A percentile compares a stretch with the other conserved stretches of the same genome.
phyloP scores from a whole-genome alignment of 2,797 vertebrate genomes.

The Gobionotothen gibberifrons region DNA sequence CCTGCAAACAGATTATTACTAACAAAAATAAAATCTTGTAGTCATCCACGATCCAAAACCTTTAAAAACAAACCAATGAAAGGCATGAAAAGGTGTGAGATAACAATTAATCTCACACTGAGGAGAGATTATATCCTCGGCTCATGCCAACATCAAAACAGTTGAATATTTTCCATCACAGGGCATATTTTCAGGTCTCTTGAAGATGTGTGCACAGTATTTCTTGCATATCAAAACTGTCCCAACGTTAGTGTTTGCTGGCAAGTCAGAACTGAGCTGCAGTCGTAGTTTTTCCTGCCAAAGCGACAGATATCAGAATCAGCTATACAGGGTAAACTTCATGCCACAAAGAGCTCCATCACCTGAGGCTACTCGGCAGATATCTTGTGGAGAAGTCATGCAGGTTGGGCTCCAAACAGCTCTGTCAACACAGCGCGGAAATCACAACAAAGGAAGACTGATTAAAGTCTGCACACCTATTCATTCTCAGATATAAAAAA shows the following conservation, averaged over 20 bases:
- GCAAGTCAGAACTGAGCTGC: conserved; percentile 58
- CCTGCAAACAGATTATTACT: conserved; percentile 47
- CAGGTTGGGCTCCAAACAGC: conserved; percentile 53
- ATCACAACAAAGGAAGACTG: conserved; percentile 69
- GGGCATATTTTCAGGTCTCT: conserved; percentile 60
- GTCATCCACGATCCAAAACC: conserved; percentile 10
- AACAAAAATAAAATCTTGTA: conserved; percentile 33
- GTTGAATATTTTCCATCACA: neutral
- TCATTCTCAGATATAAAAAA: conserved; percentile 67
- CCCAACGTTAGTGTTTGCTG: conserved; percentile 7
- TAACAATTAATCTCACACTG: conserved; percentile 25
- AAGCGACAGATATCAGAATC: conserved; percentile 44
- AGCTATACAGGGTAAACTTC: conserved; percentile 54
- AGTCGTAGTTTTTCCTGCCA: conserved; percentile 27
- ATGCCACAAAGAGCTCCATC: conserved; percentile 42
- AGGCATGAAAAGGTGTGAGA: conserved; percentile 33
- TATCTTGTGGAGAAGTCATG: conserved; percentile 46
- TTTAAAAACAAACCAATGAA: conserved; percentile 31
- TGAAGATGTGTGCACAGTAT: conserved; percentile 51
- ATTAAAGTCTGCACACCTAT: conserved; percentile 76
- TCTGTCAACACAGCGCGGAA: conserved; percentile 58
- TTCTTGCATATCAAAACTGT: conserved; percentile 68
- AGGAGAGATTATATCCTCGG: conserved; percentile 52
- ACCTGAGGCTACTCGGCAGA: conserved; percentile 57
- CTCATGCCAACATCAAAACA: conserved; percentile 45